These are phyloP conservation scores for Apodemus sylvaticus DNA, from an alignment of 2,113 vertebrate species.

Conservation along the genomic window DNA sequence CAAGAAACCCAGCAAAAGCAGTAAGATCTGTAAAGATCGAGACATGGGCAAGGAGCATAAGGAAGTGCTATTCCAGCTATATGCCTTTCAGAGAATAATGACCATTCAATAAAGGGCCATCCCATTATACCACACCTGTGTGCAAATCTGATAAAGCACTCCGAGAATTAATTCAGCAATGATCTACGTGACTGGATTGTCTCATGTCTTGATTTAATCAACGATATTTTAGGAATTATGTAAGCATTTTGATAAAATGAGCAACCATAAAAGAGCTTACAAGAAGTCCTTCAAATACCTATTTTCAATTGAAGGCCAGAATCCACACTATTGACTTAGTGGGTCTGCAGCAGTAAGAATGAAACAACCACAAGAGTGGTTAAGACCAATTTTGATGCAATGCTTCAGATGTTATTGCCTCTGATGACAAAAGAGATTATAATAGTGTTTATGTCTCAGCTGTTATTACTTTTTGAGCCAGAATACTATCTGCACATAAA, in stretches of 20 bases:
- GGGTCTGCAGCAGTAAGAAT: conserved; percentile 57
- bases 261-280: conserved; percentile 7
- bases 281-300: not conserved
- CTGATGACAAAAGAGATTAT: conserved; percentile 50
- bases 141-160: conserved; percentile 9
- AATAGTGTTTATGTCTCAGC: conserved; percentile 59
- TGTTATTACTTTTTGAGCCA: conserved; percentile 65
- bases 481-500: not conserved
- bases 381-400: conserved; percentile 63
- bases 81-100: not conserved
- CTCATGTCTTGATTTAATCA: not conserved
- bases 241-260: not conserved
- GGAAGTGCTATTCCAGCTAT: not conserved
- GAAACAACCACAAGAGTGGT: not conserved
- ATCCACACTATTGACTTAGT: not conserved
- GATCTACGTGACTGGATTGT: not conserved
- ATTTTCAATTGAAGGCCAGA: conserved; percentile 47
- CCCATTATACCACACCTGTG: not conserved
- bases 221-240: not conserved
- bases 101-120: not conserved
- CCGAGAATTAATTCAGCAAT: conserved; percentile 22
- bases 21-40: not conserved
- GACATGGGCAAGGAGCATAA: not conserved
- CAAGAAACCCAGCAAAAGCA: not conserved
- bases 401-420: conserved; percentile 67